phyloP scores from a whole-genome alignment of 2,888 invertebrate genomes.

The Ectemnius cavifrons region DNA sequence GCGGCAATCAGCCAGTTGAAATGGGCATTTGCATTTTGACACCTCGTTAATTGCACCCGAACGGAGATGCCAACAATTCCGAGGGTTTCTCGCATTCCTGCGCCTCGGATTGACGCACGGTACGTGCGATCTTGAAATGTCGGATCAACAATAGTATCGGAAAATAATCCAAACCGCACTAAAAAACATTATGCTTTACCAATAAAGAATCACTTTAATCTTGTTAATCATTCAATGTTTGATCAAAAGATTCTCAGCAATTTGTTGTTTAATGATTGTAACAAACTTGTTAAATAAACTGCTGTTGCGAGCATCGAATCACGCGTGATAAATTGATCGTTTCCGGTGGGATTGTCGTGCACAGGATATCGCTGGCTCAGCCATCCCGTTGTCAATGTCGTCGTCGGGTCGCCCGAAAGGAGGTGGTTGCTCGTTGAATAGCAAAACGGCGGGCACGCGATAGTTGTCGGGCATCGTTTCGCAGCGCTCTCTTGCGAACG shows the following conservation, averaged over 20 bases:
- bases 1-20: conserved; percentile 56
- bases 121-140: too few relatives aligned
- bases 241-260: too few relatives aligned
- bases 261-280: too few relatives aligned
- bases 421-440: background rate
- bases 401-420: conserved; percentile 32
- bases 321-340: too few relatives aligned
- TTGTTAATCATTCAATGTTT: too few relatives aligned
- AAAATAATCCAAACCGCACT: too few relatives aligned
- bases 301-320: too few relatives aligned
- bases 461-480: conserved; percentile 38
- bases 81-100: background rate
- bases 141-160: too few relatives aligned
- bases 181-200: too few relatives aligned
- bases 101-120: background rate
- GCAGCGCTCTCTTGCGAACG: conserved; percentile 30
- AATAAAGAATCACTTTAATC: too few relatives aligned
- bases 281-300: too few relatives aligned
- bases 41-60: conserved; percentile 53
- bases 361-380: conserved; percentile 42
- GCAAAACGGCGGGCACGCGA: background rate
- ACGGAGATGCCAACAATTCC: background rate
- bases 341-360: too few relatives aligned
- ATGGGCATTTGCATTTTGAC: conserved; percentile 62
- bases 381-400: conserved; percentile 28